These are phyloP conservation scores for Mus musculus DNA, from an alignment of 2,113 vertebrate species.

Conservation along the genomic window GRCm39 chr10:20940501-20941000, in stretches of 20 bases:
- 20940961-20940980: background rate
- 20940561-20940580: background rate
- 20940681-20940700: background rate
- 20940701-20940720: background rate
- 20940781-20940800: conserved; percentile 18
- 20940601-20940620: conserved; percentile 3
- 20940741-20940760: background rate
- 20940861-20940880: background rate
- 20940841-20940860: background rate
- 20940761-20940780: conserved; percentile 49
- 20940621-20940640: background rate
- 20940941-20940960: background rate
- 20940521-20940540: conserved; percentile 27
- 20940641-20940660: conserved; percentile 22
- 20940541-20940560: conserved; percentile 36
- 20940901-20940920: background rate
- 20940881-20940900: background rate
- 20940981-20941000: background rate
- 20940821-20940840: background rate
- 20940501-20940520: conserved; percentile 36
- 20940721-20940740: background rate
- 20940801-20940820: conserved; percentile 20
- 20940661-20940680: background rate
- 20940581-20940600: background rate
- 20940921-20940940: background rate